phyloP scores from a whole-genome alignment of 2,113 vertebrate genomes.

The Erythrocercus mccallii region DNA sequence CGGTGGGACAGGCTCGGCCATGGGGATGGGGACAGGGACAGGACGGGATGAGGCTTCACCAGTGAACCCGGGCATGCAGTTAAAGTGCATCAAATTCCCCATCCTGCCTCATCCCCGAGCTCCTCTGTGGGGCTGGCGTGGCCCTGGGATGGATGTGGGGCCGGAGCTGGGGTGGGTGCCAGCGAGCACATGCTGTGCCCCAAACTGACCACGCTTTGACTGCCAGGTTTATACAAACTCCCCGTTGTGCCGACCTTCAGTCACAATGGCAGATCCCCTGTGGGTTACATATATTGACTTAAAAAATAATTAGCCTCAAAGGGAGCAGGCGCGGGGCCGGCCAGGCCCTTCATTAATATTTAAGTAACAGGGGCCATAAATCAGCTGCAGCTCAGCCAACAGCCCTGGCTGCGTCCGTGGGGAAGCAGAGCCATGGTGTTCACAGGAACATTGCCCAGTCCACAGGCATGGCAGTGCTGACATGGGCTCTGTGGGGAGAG shows the following conservation, averaged over 20 bases:
- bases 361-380: conserved; percentile 7
- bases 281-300: conserved; percentile 11
- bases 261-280: neutral
- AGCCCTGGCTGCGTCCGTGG: neutral
- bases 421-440: neutral
- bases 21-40: too few species aligned
- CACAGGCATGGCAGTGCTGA: neutral
- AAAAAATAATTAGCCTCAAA: conserved; percentile 33
- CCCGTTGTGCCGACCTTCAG: neutral
- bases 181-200: neutral
- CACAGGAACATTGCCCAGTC: neutral
- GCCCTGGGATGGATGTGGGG: neutral
- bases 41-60: neutral
- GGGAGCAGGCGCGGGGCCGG: neutral
- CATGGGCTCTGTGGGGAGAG: neutral
- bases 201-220: neutral
- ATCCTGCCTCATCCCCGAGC: neutral
- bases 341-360: neutral
- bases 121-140: accelerated
- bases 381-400: neutral
- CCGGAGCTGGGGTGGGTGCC: accelerated
- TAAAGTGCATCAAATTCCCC: neutral
- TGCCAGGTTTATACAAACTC: neutral
- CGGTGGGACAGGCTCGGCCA: neutral
- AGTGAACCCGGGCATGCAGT: accelerated